Base-by-base conservation (phyloP, 2,797 vertebrate genomes). In the Eremophila alpestris region DNA sequence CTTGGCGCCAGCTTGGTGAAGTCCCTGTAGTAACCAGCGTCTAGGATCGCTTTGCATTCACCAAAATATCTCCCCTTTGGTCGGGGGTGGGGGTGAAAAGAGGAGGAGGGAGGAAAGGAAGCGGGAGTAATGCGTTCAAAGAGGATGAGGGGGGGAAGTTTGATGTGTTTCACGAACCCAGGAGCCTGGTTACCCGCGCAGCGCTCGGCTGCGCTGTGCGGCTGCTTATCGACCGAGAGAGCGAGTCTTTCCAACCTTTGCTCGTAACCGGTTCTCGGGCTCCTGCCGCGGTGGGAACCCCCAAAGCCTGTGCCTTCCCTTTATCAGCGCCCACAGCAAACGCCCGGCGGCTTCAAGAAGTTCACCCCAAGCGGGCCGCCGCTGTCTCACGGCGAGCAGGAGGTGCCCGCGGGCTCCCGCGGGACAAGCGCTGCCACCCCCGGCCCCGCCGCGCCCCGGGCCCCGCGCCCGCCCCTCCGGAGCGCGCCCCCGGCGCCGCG, bases 1-100 rank as follows among this genome's bases (percentile, higher is more conserved):
- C 92, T 96, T 97, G 98, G 97, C 98, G 98, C 98, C 98, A 96
- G 98, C 68, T 89, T 95, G 82, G 90, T 96, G 97, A 96, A 96
- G 93, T 96, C 97, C 96, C 96, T 87, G 90, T 88, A 95, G 97
- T 94, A 96, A 93, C 95, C 94, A 89, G 95, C 93, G 97, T 95
- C 97, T 97, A 90, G 96, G 95, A 96, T 95, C 94, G 79, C 93
- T 96, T 88, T 95, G 89, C 96, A 73, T 96, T 95, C 95, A 91
- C 94, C 92, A 91, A 93, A 94, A 96, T 93, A 91, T 95, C 92
- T 65, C 83, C 94, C 81, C 93, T 94, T 95, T 88, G 65, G 83
- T 93, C 71, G 89, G 71, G 74, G 36, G 89, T 40, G 82, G 89
- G 94, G 75, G 75, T 49, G 71, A 68, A 67, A 55, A 40, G 63